These are phyloP conservation scores for Orthosia gothica DNA, from an alignment of 2,888 invertebrate genomes.

Conservation along the genomic window DNA sequence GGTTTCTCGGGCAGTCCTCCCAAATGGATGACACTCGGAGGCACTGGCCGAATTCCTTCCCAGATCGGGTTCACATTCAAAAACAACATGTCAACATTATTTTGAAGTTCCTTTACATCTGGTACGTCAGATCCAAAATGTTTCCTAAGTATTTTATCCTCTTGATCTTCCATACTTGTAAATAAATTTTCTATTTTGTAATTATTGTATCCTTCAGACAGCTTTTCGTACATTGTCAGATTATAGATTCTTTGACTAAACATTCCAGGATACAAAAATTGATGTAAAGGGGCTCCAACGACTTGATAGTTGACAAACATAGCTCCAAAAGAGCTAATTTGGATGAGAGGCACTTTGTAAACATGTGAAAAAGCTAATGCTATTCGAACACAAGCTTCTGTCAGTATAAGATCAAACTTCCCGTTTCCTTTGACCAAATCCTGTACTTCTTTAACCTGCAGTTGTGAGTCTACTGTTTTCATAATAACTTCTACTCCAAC, in stretches of 20 bases:
- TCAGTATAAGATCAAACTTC: conserved; percentile 74
- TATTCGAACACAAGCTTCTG: conserved; percentile 69
- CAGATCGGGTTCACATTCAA: conserved; percentile 82
- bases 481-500: conserved; percentile 31
- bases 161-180: conserved; percentile 28
- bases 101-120: conserved; percentile 61
- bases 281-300: conserved; percentile 74
- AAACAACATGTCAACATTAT: conserved; percentile 81
- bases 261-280: conserved; percentile 71
- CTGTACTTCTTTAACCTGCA: conserved; percentile 63
- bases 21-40: conserved; percentile 81
- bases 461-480: conserved; percentile 58
- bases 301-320: conserved; percentile 54
- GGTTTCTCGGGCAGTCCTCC: conserved; percentile 84
- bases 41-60: conserved; percentile 78
- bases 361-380: conserved; percentile 67
- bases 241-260: conserved; percentile 68
- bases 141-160: conserved; percentile 59
- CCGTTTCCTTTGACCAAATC: conserved; percentile 65
- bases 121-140: conserved; percentile 71
- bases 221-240: conserved; percentile 72
- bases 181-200: conserved; percentile 37
- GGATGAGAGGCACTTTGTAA: conserved; percentile 75
- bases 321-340: conserved; percentile 74
- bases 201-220: conserved; percentile 63